Conservation (phyloP, 2,113 vertebrate genomes). For the Toxostoma redivivum region DNA sequence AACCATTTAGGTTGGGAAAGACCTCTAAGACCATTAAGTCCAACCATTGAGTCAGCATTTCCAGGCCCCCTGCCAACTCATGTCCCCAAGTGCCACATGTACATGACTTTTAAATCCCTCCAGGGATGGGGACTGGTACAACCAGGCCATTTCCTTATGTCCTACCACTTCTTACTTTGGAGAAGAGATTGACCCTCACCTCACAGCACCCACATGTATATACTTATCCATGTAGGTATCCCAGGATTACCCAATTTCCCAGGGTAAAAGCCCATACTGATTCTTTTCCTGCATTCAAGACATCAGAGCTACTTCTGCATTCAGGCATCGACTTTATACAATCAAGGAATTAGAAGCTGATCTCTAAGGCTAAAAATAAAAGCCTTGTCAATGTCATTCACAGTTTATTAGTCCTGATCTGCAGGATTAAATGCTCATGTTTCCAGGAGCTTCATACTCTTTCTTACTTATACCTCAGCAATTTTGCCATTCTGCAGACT, state of each 20-base stretch:
- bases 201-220: not conserved
- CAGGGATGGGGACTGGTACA: not conserved
- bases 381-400: conserved; percentile 62
- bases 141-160: not conserved
- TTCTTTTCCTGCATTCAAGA: not conserved
- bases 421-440: conserved; percentile 41
- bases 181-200: not conserved
- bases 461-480: conserved; percentile 32
- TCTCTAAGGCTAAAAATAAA: conserved; percentile 59
- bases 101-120: not conserved
- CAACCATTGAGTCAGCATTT: not conserved
- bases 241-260: not conserved
- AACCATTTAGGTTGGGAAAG: not conserved
- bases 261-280: not conserved
- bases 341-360: conserved; percentile 54
- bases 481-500: not conserved
- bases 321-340: conserved; percentile 8
- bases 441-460: conserved; percentile 22
- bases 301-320: conserved; percentile 42
- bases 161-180: too few relatives aligned
- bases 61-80: not conserved
- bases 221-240: not conserved
- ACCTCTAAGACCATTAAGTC: not conserved
- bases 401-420: conserved; percentile 59
- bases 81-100: not conserved